Evolutionary conservation across 2,797 vertebrate genomes (phyloP).

Genomic region (Mormyrops boulengeri): DNA sequence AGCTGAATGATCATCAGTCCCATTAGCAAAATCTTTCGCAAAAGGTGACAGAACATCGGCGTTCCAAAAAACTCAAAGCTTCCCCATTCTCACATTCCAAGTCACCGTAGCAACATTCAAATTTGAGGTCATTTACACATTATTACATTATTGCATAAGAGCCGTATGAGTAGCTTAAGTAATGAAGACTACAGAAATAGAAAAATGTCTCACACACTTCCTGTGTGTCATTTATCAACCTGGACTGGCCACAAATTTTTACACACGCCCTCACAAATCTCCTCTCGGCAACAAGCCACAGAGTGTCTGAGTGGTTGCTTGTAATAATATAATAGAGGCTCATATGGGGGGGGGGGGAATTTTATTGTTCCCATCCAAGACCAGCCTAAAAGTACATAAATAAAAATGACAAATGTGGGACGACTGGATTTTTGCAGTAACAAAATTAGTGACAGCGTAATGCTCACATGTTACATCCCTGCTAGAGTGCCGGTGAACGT

Average conservation of each 20-base stretch:
- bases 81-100: not conserved
- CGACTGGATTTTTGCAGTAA: not conserved
- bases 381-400: not conserved
- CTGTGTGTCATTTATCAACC: not conserved
- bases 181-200: not conserved
- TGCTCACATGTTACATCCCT: not conserved
- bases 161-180: not conserved
- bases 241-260: constrained; percentile 12
- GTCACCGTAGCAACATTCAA: not conserved
- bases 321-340: constrained; percentile 6
- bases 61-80: not conserved
- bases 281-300: not conserved
- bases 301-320: constrained; percentile 8
- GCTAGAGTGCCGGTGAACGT: not conserved
- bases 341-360: not conserved
- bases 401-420: not conserved
- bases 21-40: not conserved
- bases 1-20: not conserved
- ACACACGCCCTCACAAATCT: not conserved
- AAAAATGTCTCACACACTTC: not conserved
- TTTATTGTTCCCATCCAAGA: not conserved
- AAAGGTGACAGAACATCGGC: not conserved
- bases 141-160: not conserved
- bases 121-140: constrained; percentile 5
- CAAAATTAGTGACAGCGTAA: not conserved